Evolutionary conservation across 2,113 vertebrate genomes (phyloP).

Genomic region (Pachyramphus minor): DNA sequence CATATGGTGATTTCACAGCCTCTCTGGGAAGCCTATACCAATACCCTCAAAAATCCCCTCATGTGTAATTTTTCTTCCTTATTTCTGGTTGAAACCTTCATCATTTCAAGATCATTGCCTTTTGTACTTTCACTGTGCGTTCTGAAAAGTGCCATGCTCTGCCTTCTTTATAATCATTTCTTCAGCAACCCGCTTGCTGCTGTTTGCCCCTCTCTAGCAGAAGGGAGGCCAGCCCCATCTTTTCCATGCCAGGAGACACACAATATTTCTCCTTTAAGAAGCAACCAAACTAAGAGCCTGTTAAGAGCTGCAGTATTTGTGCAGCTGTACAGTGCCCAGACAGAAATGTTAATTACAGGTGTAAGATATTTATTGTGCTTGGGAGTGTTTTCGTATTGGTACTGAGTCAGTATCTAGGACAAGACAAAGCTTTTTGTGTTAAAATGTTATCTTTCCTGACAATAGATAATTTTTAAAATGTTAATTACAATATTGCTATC

Average conservation of each 20-base stretch:
- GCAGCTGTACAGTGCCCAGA: background rate
- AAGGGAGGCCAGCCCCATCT: background rate
- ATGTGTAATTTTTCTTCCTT: background rate
- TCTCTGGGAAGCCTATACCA: background rate
- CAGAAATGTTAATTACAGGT: background rate
- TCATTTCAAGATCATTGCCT: accelerated
- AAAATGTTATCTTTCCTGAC: background rate
- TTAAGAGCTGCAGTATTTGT: background rate
- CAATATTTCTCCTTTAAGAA: background rate
- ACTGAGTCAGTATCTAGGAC: background rate
- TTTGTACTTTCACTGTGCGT: background rate
- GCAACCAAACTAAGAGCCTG: background rate
- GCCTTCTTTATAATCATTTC: background rate
- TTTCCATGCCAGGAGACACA: background rate
- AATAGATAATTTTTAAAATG: background rate
- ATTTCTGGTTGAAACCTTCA: background rate
- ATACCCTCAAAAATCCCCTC: background rate
- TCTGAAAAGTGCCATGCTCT: background rate
- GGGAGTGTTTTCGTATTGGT: background rate
- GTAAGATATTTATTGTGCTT: background rate
- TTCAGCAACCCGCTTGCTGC: background rate
- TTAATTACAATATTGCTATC: background rate
- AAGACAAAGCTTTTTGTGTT: background rate
- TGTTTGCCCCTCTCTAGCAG: accelerated
- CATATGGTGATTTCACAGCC: background rate